These are phyloP conservation scores for Hemibagrus guttatus DNA, from an alignment of 2,797 vertebrate species.

Conservation along the genomic window DNA sequence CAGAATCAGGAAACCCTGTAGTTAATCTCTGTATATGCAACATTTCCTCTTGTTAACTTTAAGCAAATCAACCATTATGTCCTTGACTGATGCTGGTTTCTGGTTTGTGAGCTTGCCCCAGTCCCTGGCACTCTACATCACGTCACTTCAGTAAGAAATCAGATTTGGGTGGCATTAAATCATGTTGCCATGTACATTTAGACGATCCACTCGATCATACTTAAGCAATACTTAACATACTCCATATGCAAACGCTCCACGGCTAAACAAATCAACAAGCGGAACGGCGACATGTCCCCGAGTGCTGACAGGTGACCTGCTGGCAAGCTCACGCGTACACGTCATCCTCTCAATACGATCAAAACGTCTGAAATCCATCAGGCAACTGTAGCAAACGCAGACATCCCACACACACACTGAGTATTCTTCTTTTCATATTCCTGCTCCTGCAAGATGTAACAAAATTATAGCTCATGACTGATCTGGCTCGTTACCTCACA, in stretches of 20 bases:
- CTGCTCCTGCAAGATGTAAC: not conserved
- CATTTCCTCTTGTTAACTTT: not conserved
- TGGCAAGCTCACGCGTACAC: conserved; percentile 37
- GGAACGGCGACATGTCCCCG: not conserved
- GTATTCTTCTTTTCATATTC: conserved; percentile 11
- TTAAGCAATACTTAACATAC: not conserved
- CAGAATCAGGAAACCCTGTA: not conserved
- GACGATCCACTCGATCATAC: not conserved
- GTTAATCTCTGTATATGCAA: not conserved
- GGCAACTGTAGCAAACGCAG: conserved; percentile 36
- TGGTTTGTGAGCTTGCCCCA: not conserved
- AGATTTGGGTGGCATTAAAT: not conserved
- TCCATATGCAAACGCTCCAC: not conserved
- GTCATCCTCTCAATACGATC: conserved; percentile 41
- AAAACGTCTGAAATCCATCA: conserved; percentile 59
- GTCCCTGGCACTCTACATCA: not conserved
- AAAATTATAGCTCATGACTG: conserved; percentile 24
- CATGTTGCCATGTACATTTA: not conserved
- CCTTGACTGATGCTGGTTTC: not conserved
- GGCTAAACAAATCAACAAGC: not conserved
- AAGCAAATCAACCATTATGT: not conserved
- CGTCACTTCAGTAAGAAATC: not conserved
- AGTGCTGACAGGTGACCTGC: conserved; percentile 57
- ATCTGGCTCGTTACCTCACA: conserved; percentile 15
- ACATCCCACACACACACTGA: conserved; percentile 29